phyloP scores from a whole-genome alignment of 2,797 vertebrate species.

The Euphonia xanthogaster region DNA sequence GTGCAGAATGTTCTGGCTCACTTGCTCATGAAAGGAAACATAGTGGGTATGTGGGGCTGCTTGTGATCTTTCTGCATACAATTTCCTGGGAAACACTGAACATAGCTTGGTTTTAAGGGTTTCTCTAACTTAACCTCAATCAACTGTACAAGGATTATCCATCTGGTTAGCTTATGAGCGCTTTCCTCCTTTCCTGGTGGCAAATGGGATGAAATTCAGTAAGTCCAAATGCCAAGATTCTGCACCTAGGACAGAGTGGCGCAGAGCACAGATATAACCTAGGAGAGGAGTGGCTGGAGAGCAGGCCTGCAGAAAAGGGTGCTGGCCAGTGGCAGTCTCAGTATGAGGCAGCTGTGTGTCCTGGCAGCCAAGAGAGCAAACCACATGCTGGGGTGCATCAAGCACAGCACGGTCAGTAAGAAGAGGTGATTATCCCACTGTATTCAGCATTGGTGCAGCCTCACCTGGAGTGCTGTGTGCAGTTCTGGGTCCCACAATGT shows the following conservation, averaged over 20 bases:
- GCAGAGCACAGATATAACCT: accelerated
- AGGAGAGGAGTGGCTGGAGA: background rate
- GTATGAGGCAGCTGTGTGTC: background rate
- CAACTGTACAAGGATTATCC: accelerated
- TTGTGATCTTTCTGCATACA: background rate
- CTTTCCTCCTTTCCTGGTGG: background rate
- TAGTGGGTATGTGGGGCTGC: background rate
- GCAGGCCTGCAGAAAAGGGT: background rate
- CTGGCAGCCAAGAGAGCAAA: background rate
- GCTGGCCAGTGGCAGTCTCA: background rate
- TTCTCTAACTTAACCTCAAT: background rate
- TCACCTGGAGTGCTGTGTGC: background rate
- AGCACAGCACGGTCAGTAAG: background rate
- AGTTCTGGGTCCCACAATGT: background rate
- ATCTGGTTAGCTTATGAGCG: background rate
- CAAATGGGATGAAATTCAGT: background rate
- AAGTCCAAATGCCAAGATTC: background rate
- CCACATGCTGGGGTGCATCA: background rate
- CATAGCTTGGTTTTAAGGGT: background rate
- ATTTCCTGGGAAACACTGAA: background rate
- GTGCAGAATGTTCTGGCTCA: background rate
- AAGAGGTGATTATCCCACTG: background rate
- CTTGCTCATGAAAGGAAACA: background rate
- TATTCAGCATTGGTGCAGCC: accelerated
- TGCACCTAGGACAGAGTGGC: background rate